Percentiles rank a stretch among this genome's conserved stretches.
Evolutionary conservation across 2,888 invertebrate genomes (phyloP).

Genomic region (Uloborus plumipes): DNA sequence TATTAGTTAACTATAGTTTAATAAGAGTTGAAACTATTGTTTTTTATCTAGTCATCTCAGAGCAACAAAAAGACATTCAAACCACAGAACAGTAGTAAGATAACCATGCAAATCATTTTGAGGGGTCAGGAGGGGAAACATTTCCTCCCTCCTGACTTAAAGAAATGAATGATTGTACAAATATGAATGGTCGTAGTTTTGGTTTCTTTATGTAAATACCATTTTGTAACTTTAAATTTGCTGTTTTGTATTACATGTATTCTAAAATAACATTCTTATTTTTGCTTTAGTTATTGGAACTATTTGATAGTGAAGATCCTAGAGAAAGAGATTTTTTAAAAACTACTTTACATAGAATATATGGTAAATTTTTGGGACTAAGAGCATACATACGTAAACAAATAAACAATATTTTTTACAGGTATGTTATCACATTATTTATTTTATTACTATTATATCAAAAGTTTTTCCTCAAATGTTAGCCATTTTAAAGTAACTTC

Average conservation of each 20-base stretch:
- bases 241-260: not conserved
- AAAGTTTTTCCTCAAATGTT: not conserved
- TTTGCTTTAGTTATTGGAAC: conserved; percentile 81
- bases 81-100: too few species aligned
- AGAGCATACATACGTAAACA: conserved; percentile 97
- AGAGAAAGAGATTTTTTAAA: conserved; percentile 96
- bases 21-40: too few species aligned
- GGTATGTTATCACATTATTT: conserved; percentile 72
- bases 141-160: too few species aligned
- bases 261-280: not conserved
- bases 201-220: not conserved
- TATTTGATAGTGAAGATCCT: conserved; percentile 98
- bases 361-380: conserved; percentile 90
- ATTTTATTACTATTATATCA: not conserved
- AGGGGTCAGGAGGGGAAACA: too few species aligned
- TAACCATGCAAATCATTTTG: too few species aligned
- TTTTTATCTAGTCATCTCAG: too few species aligned
- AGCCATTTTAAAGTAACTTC: too few species aligned
- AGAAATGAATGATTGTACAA: too few species aligned
- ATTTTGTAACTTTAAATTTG: not conserved
- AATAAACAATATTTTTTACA: conserved; percentile 96
- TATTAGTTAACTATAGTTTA: too few species aligned
- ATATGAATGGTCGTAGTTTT: too few species aligned
- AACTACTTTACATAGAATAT: conserved; percentile 90
- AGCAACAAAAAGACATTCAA: too few species aligned